phyloP scores from a whole-genome alignment of 2,888 invertebrate species.

The Mesochorus sp. region DNA sequence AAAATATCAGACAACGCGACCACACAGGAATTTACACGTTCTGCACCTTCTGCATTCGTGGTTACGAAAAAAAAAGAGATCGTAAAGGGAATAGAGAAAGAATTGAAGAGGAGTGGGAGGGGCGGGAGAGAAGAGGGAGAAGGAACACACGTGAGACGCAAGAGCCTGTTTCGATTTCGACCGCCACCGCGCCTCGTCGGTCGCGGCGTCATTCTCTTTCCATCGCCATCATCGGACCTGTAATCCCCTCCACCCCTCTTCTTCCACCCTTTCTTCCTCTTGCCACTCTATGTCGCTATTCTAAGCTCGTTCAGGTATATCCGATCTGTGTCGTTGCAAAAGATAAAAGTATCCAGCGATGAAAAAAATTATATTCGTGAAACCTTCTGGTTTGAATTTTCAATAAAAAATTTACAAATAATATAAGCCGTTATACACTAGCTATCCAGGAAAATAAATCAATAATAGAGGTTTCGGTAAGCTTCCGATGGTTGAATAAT shows the following conservation, averaged over 20 bases:
- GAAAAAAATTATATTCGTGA: background rate
- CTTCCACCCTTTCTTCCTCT: background rate
- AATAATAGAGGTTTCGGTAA: too few species aligned
- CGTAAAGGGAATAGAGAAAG: constrained; percentile 25
- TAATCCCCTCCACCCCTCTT: constrained; percentile 22
- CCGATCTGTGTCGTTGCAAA: background rate
- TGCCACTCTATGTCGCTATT: constrained; percentile 6
- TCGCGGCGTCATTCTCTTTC: constrained; percentile 46
- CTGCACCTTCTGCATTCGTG: constrained; percentile 69
- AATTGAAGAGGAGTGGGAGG: background rate
- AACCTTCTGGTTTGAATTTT: background rate
- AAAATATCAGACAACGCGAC: constrained; percentile 71
- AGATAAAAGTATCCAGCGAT: constrained; percentile 10
- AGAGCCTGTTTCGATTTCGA: constrained; percentile 61
- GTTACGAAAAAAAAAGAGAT: constrained; percentile 48
- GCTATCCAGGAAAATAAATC: too few species aligned
- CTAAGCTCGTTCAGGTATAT: constrained; percentile 35
- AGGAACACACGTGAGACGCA: constrained; percentile 16
- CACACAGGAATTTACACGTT: constrained; percentile 81
- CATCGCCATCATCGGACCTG: constrained; percentile 31
- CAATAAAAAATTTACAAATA: background rate
- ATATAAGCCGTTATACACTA: background rate
- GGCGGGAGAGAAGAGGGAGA: background rate
- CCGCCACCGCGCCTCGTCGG: constrained; percentile 52
- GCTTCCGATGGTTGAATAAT: too few species aligned